Conservation (phyloP, 2,113 vertebrate genomes). For the Campylomormyrus numenius region DNA sequence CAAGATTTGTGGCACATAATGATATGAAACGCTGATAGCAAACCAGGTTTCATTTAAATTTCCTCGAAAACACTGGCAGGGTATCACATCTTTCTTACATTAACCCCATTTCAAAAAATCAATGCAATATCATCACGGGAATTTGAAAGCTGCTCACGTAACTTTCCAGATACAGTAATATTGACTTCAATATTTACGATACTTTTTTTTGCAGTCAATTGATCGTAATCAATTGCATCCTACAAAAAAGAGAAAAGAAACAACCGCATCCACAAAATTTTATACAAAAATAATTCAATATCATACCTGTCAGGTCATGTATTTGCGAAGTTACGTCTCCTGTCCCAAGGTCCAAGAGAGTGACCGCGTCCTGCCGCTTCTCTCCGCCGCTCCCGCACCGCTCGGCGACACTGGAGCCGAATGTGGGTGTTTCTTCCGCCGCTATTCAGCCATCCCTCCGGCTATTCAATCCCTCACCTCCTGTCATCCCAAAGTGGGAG, state of each 20-base stretch:
- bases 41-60: not conserved
- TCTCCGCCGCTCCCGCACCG: constrained; percentile 41
- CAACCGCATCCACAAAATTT: not conserved
- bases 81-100: not conserved
- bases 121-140: not conserved
- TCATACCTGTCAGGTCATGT: constrained; percentile 54
- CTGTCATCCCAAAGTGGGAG: constrained; percentile 28
- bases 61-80: not conserved
- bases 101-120: not conserved
- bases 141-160: not conserved
- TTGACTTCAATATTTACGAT: not conserved
- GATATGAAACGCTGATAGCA: not conserved
- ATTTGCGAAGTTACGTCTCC: constrained; percentile 38
- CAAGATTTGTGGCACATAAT: not conserved
- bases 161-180: not conserved
- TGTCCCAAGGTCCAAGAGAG: constrained; percentile 31
- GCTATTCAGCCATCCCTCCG: constrained; percentile 56
- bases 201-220: not conserved
- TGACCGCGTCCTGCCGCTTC: constrained; percentile 14
- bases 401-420: constrained; percentile 26
- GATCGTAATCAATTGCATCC: not conserved
- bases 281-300: not conserved
- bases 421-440: constrained; percentile 52
- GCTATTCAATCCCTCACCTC: constrained; percentile 39
- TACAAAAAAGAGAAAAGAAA: not conserved